Base-by-base conservation (phyloP, 2,888 invertebrate species). In the Pimpla rufipes region DNA sequence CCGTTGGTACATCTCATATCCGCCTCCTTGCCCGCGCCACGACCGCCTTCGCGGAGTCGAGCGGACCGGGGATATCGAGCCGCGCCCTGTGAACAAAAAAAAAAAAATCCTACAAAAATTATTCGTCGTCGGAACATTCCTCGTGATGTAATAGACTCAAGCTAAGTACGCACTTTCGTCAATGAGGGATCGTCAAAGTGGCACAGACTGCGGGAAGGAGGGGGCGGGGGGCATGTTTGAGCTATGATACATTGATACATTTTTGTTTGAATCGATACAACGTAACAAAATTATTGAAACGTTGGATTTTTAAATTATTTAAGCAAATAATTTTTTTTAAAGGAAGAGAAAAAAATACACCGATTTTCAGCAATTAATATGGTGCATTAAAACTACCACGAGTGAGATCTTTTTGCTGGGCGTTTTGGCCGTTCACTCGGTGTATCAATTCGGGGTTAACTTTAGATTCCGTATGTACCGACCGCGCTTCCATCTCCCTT, bases 21-120 rank as follows among this genome's bases (percentile, higher is more conserved):
- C 77, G 80, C 83, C 70, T 73, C 64, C 67, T 77, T 78, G 83
- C n/a, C 86, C 81, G 73, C 78, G 76, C 76, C 84, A 70, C 83
- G 67, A 81, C 64, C 78, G 80, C 68, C 83, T 81, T 79, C 68
- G 73, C 57, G 76, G 74, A 52, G 74, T 79, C 50, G 50, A 18
- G 55, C 23, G 16, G 23, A 29, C 42, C 8, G 8, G 8, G 68
- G 55, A 13, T 52, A 40, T 57, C 42, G 57, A 67, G 83, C 68
- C 83, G 83, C 80, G 74, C 83, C 80, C 73, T 77, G 74, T 59
- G 57, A 52, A 68, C 68, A 62, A 70, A 70, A 47, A 80, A 80
- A 52, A 21, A 64, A 70, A 70, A 75, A 35, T n/a, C n/a, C n/a
- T n/a, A 79, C 64, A 79, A 16, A 55, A 37, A 64, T 64, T 73